Percentiles rank a stretch among this genome's conserved stretches.
Conservation (phyloP, 1,140 invertebrate species). For the Drosophila ficusphila region DNA sequence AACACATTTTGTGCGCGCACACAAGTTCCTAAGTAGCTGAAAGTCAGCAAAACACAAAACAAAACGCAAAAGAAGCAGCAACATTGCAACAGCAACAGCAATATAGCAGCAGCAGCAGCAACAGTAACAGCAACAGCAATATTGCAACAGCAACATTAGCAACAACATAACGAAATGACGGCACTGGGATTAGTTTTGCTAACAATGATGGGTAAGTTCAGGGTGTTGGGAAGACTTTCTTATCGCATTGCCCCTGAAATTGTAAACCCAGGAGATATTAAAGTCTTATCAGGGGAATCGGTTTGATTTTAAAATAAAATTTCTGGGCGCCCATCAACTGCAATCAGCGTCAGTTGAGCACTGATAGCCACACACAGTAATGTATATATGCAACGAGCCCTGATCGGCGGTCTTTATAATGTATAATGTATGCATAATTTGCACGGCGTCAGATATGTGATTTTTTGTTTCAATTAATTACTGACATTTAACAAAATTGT, state of each 20-base stretch:
- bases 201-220: constrained; percentile 83
- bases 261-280: constrained; percentile 1
- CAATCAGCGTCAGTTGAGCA: constrained; percentile 35
- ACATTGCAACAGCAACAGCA: background rate
- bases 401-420: constrained; percentile 2
- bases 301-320: constrained; percentile 6
- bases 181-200: constrained; percentile 80
- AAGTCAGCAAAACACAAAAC: constrained; percentile 1
- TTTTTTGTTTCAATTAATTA: constrained; percentile 72
- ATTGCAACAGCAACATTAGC: constrained; percentile 14
- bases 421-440: constrained; percentile 23
- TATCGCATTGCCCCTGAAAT: constrained; percentile 32
- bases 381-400: constrained; percentile 3
- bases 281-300: background rate
- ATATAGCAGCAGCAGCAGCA: constrained; percentile 5
- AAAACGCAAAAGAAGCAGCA: constrained; percentile 20
- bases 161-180: constrained; percentile 61
- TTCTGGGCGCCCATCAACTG: constrained; percentile 43
- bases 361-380: constrained; percentile 15
- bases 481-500: constrained; percentile 66
- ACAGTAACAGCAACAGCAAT: background rate
- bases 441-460: constrained; percentile 37
- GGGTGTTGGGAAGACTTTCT: constrained; percentile 2
- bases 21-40: constrained; percentile 54
- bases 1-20: constrained; percentile 84